These are phyloP conservation scores for Apeltes quadracus DNA, from an alignment of 2,113 vertebrate species.

Conservation along the genomic window DNA sequence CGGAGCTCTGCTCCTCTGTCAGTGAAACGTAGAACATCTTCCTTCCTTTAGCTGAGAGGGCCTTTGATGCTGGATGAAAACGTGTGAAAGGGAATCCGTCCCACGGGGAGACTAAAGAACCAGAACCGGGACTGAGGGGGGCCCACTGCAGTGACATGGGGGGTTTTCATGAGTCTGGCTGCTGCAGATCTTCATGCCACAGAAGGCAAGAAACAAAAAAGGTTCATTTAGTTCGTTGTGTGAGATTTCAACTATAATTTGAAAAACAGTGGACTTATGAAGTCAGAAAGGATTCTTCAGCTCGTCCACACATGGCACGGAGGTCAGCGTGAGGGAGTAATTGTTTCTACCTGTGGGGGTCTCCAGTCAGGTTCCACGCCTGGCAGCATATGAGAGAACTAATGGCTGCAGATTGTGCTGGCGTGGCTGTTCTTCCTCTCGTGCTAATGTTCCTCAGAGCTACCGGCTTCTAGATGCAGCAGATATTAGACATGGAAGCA, in stretches of 20 bases:
- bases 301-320: slow-evolving; percentile 23
- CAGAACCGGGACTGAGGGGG: background rate
- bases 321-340: slow-evolving; percentile 65
- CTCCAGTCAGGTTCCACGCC: slow-evolving; percentile 60
- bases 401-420: slow-evolving; percentile 71
- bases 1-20: slow-evolving; percentile 21
- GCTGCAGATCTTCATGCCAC: background rate
- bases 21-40: slow-evolving; percentile 59
- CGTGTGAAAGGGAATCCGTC: background rate
- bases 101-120: background rate
- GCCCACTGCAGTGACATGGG: background rate
- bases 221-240: background rate
- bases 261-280: background rate
- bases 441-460: slow-evolving; percentile 61
- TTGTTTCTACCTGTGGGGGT: slow-evolving; percentile 73
- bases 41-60: slow-evolving; percentile 41
- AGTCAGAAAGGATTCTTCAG: slow-evolving; percentile 5
- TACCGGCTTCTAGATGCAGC: slow-evolving; percentile 52
- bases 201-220: background rate
- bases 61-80: slow-evolving; percentile 30
- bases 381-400: slow-evolving; percentile 70
- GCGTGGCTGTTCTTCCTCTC: slow-evolving; percentile 51
- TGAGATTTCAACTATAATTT: slow-evolving; percentile 4
- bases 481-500: slow-evolving; percentile 54
- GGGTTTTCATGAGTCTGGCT: background rate